phyloP scores from a whole-genome alignment of 2,797 vertebrate species.

The Tenualosa ilisha region DNA sequence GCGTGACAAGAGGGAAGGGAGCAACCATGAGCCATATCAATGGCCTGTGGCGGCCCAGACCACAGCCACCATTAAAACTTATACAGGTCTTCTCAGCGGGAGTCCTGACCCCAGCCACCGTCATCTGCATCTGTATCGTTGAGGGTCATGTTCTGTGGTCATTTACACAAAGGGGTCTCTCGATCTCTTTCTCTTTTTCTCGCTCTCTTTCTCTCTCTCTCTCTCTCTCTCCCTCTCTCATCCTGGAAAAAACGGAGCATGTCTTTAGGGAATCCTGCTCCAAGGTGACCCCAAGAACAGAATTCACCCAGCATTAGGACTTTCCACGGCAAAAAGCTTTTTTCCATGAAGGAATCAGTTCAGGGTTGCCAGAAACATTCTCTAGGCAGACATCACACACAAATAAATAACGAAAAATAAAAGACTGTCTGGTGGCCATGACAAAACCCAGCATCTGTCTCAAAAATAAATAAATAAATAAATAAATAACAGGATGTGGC shows the following conservation, averaged over 20 bases:
- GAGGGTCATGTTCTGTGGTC: slow-evolving; percentile 54
- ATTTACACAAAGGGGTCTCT: slow-evolving; percentile 34
- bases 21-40: slow-evolving; percentile 71
- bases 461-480: background rate
- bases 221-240: no score
- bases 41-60: slow-evolving; percentile 53
- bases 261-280: background rate
- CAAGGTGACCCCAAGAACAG: background rate
- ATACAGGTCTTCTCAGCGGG: slow-evolving; percentile 54
- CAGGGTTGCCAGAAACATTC: background rate
- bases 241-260: no score
- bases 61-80: slow-evolving; percentile 45
- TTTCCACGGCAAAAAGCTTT: background rate
- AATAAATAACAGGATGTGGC: background rate
- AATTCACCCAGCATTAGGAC: background rate
- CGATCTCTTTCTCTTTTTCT: slow-evolving; percentile 11
- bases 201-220: no score
- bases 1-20: slow-evolving; percentile 49
- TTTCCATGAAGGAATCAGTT: background rate
- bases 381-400: background rate
- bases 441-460: background rate
- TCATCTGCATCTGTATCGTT: slow-evolving; percentile 52
- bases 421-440: background rate
- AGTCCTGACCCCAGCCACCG: slow-evolving; percentile 56
- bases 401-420: background rate